Percentiles rank a stretch among this genome's conserved stretches.
Conservation (phyloP, 2,888 invertebrate species). For the Marasmarcha lunaedactyla region DNA sequence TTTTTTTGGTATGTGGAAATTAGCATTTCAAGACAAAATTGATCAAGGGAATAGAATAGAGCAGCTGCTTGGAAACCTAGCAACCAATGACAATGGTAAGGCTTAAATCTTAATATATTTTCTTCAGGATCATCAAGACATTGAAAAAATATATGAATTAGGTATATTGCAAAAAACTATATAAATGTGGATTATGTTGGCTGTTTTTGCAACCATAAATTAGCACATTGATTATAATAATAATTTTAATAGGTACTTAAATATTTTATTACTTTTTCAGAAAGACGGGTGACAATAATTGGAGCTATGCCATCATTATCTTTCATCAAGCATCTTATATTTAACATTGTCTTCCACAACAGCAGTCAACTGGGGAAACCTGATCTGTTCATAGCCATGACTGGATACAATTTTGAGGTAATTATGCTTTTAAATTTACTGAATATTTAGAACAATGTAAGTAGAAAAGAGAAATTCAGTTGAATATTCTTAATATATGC, state of each 20-base stretch:
- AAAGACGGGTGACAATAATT: constrained; percentile 69
- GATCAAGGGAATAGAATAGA: constrained; percentile 65
- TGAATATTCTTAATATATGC: too few species aligned
- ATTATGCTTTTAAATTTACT: too few species aligned
- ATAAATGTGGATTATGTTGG: too few species aligned
- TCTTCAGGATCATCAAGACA: too few species aligned
- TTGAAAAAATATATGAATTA: too few species aligned
- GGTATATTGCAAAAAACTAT: too few species aligned
- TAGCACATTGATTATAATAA: too few species aligned
- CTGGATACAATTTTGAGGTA: constrained; percentile 73
- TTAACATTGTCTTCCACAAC: constrained; percentile 70
- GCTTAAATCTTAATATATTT: too few species aligned
- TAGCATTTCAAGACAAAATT: constrained; percentile 69
- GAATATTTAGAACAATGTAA: too few species aligned
- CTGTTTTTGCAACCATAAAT: too few species aligned
- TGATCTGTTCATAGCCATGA: constrained; percentile 73
- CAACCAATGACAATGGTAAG: constrained; percentile 57
- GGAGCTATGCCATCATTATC: constrained; percentile 65
- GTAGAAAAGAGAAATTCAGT: too few species aligned
- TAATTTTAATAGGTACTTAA: too few species aligned
- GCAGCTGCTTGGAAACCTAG: constrained; percentile 62
- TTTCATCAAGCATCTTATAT: constrained; percentile 74
- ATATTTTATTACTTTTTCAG: constrained; percentile 32
- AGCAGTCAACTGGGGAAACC: constrained; percentile 70
- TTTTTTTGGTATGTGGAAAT: constrained; percentile 69